Percentiles rank a stretch among this genome's conserved stretches.
Evolutionary conservation across 2,797 vertebrate species (phyloP).

Genomic region (Chaenodraco wilsoni): DNA sequence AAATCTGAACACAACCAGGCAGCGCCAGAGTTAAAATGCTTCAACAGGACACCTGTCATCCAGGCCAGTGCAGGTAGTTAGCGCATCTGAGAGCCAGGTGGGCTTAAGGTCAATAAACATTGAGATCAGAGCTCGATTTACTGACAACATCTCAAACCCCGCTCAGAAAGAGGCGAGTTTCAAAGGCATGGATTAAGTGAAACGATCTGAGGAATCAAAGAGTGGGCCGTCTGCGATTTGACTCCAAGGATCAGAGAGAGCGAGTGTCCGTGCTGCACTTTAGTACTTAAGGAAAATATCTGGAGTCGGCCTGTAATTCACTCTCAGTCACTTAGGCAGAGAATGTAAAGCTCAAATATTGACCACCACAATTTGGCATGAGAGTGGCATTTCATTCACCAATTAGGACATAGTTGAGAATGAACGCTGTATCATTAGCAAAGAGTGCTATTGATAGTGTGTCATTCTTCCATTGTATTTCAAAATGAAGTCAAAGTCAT

Average conservation of each 20-base stretch:
- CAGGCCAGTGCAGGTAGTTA: conserved; percentile 13
- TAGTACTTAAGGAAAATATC: conserved; percentile 31
- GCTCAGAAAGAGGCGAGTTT: conserved; percentile 31
- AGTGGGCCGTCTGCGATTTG: conserved; percentile 28
- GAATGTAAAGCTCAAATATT: conserved; percentile 37
- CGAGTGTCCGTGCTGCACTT: conserved; percentile 26
- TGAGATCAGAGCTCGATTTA: conserved; percentile 36
- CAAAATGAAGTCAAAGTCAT: conserved; percentile 14
- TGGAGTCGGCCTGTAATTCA: conserved; percentile 37
- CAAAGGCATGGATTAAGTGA: conserved; percentile 38
- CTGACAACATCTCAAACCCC: conserved; percentile 24
- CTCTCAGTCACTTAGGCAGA: conserved; percentile 27
- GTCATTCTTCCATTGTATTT: conserved; percentile 6
- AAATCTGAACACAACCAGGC: neutral
- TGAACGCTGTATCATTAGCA: conserved; percentile 6
- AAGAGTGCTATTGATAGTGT: conserved; percentile 2
- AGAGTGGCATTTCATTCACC: conserved; percentile 2
- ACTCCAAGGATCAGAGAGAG: conserved; percentile 41
- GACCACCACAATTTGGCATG: conserved; percentile 18
- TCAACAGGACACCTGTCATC: conserved; percentile 5
- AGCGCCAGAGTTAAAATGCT: neutral
- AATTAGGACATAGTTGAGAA: conserved; percentile 10
- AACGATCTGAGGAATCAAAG: conserved; percentile 49
- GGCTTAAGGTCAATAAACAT: conserved; percentile 39
- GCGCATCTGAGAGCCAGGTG: conserved; percentile 23